Evolutionary conservation across 2,113 vertebrate genomes (phyloP).

Genomic region (Boulengeromyrus knoepffleri): DNA sequence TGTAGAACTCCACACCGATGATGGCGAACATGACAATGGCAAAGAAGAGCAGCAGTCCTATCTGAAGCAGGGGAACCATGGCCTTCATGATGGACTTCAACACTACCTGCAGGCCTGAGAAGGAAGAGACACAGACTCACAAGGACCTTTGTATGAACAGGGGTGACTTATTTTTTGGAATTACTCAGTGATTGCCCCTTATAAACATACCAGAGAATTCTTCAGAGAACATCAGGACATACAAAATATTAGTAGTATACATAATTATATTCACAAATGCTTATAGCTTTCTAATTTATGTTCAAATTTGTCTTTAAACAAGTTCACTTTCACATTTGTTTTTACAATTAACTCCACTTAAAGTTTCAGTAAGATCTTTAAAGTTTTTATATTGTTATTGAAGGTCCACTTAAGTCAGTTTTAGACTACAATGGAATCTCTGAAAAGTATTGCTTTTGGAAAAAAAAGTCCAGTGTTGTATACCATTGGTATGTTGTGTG

Average conservation of each 20-base stretch:
- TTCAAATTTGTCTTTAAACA: background rate
- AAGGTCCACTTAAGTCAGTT: background rate
- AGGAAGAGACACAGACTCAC: background rate
- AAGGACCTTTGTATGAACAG: accelerated
- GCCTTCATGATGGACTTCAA: conserved; percentile 99
- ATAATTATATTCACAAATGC: background rate
- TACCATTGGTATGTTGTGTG: background rate
- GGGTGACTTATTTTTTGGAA: background rate
- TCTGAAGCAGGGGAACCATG: conserved; percentile 93
- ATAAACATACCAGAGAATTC: background rate
- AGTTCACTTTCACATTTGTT: background rate
- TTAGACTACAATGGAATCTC: background rate
- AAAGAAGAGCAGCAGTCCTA: conserved; percentile 90
- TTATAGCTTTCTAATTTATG: background rate
- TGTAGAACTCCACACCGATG: conserved; percentile 94
- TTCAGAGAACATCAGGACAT: background rate
- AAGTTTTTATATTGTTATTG: background rate
- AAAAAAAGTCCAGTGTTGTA: background rate
- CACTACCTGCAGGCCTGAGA: conserved; percentile 87
- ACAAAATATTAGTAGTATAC: background rate
- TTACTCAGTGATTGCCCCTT: background rate
- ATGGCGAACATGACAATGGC: conserved; percentile 99
- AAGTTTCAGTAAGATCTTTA: background rate
- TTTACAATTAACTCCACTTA: background rate
- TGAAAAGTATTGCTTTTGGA: background rate